Base-by-base conservation (phyloP, 2,888 invertebrate genomes). In the Alloscopus bannaensis region DNA sequence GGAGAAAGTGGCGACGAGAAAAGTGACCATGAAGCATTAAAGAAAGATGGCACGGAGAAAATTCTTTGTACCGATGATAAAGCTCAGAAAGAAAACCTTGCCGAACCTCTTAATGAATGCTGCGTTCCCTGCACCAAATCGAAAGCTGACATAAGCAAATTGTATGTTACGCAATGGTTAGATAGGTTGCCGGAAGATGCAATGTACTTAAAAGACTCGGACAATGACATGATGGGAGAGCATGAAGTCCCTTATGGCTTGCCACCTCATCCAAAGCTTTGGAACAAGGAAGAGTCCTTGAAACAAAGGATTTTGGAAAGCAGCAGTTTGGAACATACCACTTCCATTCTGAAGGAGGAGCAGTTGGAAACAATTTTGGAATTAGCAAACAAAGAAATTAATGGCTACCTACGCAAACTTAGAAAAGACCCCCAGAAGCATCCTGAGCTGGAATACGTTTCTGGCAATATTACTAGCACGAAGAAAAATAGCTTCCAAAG, bases 311-410 rank as follows among this genome's bases (percentile, higher is more conserved):
- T 59, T 26, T 45, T 59, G 20, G 64, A 64, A 28, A 20, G 18
- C 62, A 42, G 42, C 8, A 40, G 13, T 18, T 16, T 69, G 1
- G 11, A 29, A 18, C 45, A 59, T 57, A 31, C 68, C 4, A 20
- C 22, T 29, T 6, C 45, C 28, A 11, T 36, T 0, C 42, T 78
- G 22, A 47, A 26, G 2, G n/a, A 31, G 3, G 3, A 20, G 24
- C 22, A 71, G 8, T 11, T 71, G 40, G 69, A 71, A 4, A 18
- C 13, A 6, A 57, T 78, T 20, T 52, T 78, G 22, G 65, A 65
- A 31, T 8, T 42, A n/a, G 40, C 59, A 13, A 78, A 57, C 18
- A 18, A 42, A 11, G 13, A 45, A n/a, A 20, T 78, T 2, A 20
- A 59, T n/a, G 47, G 36, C 2, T 47, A 40, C 11, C 29, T 70